A percentile compares a stretch with the other conserved stretches of the same genome.
These are phyloP conservation scores for Drosophila busckii DNA, from an alignment of 1,140 invertebrate species.

Conservation along the genomic window DNA sequence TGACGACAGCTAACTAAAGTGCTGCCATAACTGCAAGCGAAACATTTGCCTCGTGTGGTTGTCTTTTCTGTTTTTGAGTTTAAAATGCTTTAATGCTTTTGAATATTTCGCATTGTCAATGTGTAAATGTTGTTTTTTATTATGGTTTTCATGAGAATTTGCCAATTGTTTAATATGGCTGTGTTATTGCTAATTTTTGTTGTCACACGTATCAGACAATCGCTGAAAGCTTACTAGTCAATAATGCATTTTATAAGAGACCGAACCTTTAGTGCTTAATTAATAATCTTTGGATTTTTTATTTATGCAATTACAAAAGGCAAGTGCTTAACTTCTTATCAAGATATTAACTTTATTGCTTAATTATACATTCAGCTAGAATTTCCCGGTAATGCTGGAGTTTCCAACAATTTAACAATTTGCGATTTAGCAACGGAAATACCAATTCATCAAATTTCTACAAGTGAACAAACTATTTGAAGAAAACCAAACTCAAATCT, in stretches of 20 bases:
- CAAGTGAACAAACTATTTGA: slow-evolving; percentile 17
- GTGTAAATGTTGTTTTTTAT: slow-evolving; percentile 45
- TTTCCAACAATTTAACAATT: slow-evolving; percentile 30
- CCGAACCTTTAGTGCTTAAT: too few species aligned
- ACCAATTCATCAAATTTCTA: slow-evolving; percentile 29
- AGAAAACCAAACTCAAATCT: slow-evolving; percentile 11
- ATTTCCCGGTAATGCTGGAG: slow-evolving; percentile 16
- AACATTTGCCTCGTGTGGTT: slow-evolving; percentile 20
- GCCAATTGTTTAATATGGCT: slow-evolving; percentile 39
- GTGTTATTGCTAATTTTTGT: slow-evolving; percentile 11
- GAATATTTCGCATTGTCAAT: slow-evolving; percentile 49
- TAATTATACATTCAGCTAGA: too few species aligned
- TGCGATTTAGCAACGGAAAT: slow-evolving; percentile 50
- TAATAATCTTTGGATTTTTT: too few species aligned
- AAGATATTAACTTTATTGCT: too few species aligned
- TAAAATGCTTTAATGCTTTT: slow-evolving; percentile 18
- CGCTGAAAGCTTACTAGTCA: slow-evolving; percentile 32
- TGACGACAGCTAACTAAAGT: slow-evolving; percentile 8
- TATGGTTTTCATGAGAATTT: slow-evolving; percentile 65
- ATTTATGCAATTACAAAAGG: too few species aligned
- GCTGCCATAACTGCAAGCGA: slow-evolving; percentile 28
- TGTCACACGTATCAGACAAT: slow-evolving; percentile 49
- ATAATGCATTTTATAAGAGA: slow-evolving; percentile 29
- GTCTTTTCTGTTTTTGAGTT: slow-evolving; percentile 4
- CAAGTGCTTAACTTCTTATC: too few species aligned